Percentiles rank a stretch among this genome's conserved stretches.
phyloP scores from a whole-genome alignment of 2,797 vertebrate species.

The Sylvilagus floridanus region DNA sequence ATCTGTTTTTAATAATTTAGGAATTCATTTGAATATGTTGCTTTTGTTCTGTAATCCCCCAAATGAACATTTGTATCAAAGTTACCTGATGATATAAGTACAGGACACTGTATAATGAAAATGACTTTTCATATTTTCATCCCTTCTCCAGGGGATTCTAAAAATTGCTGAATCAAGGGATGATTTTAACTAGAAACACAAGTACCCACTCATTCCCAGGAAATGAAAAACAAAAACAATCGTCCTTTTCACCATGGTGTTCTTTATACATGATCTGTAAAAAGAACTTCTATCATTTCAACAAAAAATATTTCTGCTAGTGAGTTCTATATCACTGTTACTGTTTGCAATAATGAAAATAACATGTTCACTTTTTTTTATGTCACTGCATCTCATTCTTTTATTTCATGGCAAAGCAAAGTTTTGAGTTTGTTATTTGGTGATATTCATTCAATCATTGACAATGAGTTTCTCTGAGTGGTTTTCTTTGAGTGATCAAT shows the following conservation, averaged over 20 bases:
- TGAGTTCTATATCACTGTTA: conserved; percentile 46
- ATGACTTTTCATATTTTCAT: conserved; percentile 74
- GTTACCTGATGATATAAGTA: conserved; percentile 79
- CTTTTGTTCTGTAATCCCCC: conserved; percentile 71
- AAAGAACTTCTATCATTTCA: conserved; percentile 53
- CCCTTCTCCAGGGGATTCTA: conserved; percentile 73
- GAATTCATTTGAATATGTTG: conserved; percentile 80
- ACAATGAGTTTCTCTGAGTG: not conserved
- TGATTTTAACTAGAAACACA: conserved; percentile 81
- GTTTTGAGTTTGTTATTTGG: not conserved
- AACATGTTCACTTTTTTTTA: conserved; percentile 53
- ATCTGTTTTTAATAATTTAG: conserved; percentile 82
- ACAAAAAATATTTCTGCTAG: conserved; percentile 55
- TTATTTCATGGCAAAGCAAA: conserved; percentile 51
- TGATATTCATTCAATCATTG: not conserved
- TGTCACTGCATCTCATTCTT: conserved; percentile 54
- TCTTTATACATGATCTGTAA: conserved; percentile 49
- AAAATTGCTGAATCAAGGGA: conserved; percentile 73
- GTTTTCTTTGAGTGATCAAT: not conserved
- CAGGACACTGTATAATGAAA: conserved; percentile 69
- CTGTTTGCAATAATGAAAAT: conserved; percentile 65
- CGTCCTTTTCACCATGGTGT: conserved; percentile 54
- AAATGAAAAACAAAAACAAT: conserved; percentile 78
- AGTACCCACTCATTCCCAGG: conserved; percentile 61
- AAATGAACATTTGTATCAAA: conserved; percentile 77